Percentiles rank a stretch among this genome's conserved stretches.
Evolutionary conservation across 2,888 invertebrate species (phyloP).

Genomic region (Coecobrya sp.): DNA sequence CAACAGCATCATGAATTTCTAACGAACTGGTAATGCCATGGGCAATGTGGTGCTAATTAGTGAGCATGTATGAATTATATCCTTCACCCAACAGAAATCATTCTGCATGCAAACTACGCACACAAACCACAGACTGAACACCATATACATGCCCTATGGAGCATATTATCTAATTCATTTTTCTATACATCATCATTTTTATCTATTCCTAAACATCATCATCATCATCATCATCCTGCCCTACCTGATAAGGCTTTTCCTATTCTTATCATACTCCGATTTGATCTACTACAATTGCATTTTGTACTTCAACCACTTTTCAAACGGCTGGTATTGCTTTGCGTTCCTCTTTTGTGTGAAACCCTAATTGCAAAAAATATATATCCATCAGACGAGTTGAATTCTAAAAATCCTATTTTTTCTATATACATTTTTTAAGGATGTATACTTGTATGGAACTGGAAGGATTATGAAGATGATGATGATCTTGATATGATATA

Average conservation of each 20-base stretch:
- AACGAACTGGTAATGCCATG: conserved; percentile 75
- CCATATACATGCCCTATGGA: not conserved
- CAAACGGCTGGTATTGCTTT: conserved; percentile 61
- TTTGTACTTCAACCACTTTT: conserved; percentile 71
- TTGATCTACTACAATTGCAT: conserved; percentile 33
- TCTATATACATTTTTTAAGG: not conserved
- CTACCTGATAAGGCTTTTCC: conserved; percentile 61
- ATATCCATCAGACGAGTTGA: conserved; percentile 61
- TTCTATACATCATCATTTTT: conserved; percentile 54
- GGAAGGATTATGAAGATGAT: conserved; percentile 53
- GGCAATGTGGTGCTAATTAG: conserved; percentile 81
- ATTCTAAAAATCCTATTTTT: not conserved
- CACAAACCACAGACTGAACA: not conserved
- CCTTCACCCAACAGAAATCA: conserved; percentile 33
- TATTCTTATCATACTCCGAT: conserved; percentile 55
- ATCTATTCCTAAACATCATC: conserved; percentile 30
- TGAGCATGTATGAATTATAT: conserved; percentile 67
- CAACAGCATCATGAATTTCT: conserved; percentile 51
- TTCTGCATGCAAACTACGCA: conserved; percentile 7
- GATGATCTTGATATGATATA: conserved; percentile 39
- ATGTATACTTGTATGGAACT: conserved; percentile 40
- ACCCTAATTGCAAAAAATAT: conserved; percentile 61
- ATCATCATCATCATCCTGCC: conserved; percentile 5
- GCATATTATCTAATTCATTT: conserved; percentile 41
- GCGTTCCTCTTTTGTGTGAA: conserved; percentile 3